Evolutionary conservation across 2,113 vertebrate genomes (phyloP).

Genomic region (Pygoscelis antarcticus): DNA sequence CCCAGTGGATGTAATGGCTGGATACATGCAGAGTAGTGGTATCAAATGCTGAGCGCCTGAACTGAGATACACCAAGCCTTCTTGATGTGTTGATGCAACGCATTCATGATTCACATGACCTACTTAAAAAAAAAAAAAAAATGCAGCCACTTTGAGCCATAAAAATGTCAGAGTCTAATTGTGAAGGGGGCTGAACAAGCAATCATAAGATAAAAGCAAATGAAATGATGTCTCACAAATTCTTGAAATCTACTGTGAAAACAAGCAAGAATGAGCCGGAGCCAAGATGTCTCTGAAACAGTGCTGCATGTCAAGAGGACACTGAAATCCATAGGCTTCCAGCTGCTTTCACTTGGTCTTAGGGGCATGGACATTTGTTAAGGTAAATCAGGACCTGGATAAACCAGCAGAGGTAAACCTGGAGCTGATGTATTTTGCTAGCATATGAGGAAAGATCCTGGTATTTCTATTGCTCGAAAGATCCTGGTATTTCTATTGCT

Average conservation of each 20-base stretch:
- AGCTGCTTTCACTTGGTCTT: not conserved
- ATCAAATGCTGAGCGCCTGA: not conserved
- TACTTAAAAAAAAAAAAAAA: not conserved
- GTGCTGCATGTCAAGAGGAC: not conserved
- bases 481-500: not conserved
- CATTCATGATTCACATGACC: not conserved
- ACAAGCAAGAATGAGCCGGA: conserved; percentile 13
- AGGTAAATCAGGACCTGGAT: not conserved
- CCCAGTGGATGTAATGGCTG: not conserved
- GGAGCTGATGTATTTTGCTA: not conserved
- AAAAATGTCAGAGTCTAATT: conserved; percentile 16
- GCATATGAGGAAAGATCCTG: not conserved
- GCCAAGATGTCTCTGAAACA: not conserved
- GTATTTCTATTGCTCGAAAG: not conserved
- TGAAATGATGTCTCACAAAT: not conserved
- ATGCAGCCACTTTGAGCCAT: not conserved
- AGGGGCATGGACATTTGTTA: not conserved
- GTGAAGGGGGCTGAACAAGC: conserved; percentile 4
- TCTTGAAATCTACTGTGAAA: conserved; percentile 27
- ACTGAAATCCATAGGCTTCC: not conserved
- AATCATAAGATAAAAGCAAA: conserved; percentile 48
- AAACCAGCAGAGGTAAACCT: not conserved
- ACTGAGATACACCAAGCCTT: not conserved
- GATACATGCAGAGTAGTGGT: not conserved
- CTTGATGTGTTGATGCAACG: not conserved